Percentiles rank a stretch among this genome's conserved stretches.
Conservation (phyloP, 2,113 vertebrate species). For the Neodon shergylaensis region DNA sequence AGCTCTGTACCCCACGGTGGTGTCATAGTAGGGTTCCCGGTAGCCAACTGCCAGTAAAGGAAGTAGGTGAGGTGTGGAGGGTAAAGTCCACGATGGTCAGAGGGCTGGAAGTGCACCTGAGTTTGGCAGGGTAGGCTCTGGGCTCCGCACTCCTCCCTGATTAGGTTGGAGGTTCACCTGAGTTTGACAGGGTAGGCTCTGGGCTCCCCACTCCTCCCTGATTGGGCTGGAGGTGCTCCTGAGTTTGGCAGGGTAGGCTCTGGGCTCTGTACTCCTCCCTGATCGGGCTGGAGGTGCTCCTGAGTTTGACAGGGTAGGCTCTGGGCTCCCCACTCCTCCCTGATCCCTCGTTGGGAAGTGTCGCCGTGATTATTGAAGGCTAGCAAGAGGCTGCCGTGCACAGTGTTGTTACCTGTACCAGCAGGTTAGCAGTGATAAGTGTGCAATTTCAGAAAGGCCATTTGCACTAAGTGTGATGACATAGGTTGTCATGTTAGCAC, state of each 20-base stretch:
- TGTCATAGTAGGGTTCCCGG: not conserved
- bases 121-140: not conserved
- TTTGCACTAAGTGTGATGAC: not conserved
- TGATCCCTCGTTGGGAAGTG: not conserved
- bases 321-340: too few species aligned
- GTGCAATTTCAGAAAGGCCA: not conserved
- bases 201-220: too few species aligned
- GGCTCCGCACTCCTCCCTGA: too few species aligned
- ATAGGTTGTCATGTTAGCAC: not conserved
- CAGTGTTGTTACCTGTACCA: fast-evolving
- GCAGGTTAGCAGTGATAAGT: not conserved
- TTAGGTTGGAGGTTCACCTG: fast-evolving
- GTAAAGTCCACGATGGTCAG: too few species aligned
- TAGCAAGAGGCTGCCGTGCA: fast-evolving
- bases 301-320: not conserved
- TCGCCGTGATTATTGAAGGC: not conserved
- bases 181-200: not conserved
- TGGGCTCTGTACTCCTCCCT: too few species aligned
- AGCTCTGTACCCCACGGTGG: not conserved
- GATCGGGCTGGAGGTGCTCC: fast-evolving
- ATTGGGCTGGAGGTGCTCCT: fast-evolving
- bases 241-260: not conserved
- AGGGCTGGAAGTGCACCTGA: fast-evolving
- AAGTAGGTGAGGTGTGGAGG: too few species aligned
- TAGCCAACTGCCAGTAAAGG: not conserved